phyloP scores from a whole-genome alignment of 2,113 vertebrate genomes.

The Eurypyga helias region DNA sequence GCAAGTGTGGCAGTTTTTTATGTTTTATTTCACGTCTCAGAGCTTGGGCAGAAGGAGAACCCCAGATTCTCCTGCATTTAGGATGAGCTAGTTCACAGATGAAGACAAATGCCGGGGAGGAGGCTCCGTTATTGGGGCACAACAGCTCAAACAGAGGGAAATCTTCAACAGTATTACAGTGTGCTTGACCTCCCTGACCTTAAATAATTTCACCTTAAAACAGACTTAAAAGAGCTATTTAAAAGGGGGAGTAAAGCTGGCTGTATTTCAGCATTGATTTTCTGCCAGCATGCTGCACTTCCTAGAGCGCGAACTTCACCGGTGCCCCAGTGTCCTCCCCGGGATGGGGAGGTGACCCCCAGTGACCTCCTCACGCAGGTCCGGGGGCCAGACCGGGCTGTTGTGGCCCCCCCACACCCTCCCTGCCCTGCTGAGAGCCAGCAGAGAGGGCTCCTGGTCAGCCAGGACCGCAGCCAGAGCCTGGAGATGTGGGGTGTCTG shows the following conservation, averaged over 20 bases:
- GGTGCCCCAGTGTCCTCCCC: neutral
- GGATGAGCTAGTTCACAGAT: neutral
- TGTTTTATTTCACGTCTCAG: neutral
- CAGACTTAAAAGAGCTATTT: conserved; percentile 40
- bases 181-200: conserved; percentile 25
- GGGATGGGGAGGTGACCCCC: too few species aligned
- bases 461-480: rapidly evolving
- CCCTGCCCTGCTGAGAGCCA: neutral
- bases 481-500: rapidly evolving
- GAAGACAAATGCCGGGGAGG: neutral
- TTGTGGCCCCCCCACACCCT: rapidly evolving
- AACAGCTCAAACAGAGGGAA: neutral
- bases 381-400: rapidly evolving
- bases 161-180: neutral
- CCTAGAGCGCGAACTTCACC: neutral
- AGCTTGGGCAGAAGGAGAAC: neutral
- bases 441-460: neutral
- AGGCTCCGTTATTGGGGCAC: neutral
- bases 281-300: neutral
- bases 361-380: too few species aligned
- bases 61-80: neutral
- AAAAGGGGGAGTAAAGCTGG: neutral
- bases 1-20: neutral
- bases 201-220: conserved; percentile 64
- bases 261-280: conserved; percentile 56